These are phyloP conservation scores for Erannis defoliaria DNA, from an alignment of 2,888 invertebrate species.

Conservation along the genomic window DNA sequence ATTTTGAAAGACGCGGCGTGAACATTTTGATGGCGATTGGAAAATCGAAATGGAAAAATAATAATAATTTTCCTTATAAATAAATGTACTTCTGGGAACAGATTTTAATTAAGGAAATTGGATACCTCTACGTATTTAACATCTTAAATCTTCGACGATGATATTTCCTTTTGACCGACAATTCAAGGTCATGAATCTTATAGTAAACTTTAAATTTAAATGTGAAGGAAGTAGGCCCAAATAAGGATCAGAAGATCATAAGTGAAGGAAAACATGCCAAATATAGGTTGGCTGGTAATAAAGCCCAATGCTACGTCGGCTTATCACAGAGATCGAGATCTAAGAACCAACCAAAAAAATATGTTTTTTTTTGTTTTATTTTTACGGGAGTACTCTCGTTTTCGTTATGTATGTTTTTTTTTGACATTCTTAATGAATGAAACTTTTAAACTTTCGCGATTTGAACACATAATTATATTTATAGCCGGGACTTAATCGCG, in stretches of 20 bases:
- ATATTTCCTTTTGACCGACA: constrained; percentile 16
- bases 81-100: background rate
- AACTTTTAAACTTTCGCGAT: too few relatives aligned
- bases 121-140: background rate
- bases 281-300: background rate
- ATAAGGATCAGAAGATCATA: background rate
- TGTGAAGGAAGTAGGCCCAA: constrained; percentile 7
- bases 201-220: constrained; percentile 13
- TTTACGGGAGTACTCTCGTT: too few relatives aligned
- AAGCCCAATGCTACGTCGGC: background rate
- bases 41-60: too few relatives aligned
- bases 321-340: too few relatives aligned
- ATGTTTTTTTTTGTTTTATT: too few relatives aligned
- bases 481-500: too few relatives aligned
- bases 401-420: too few relatives aligned
- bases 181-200: constrained; percentile 9
- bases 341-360: too few relatives aligned
- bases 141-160: background rate
- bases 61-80: background rate
- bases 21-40: too few relatives aligned
- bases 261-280: constrained; percentile 10
- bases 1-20: background rate
- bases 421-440: too few relatives aligned
- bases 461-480: too few relatives aligned
- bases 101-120: background rate